Percentiles rank a stretch among this genome's conserved stretches.
Evolutionary conservation across 2,797 vertebrate species (phyloP).

Genomic region (Mus caroli): DNA sequence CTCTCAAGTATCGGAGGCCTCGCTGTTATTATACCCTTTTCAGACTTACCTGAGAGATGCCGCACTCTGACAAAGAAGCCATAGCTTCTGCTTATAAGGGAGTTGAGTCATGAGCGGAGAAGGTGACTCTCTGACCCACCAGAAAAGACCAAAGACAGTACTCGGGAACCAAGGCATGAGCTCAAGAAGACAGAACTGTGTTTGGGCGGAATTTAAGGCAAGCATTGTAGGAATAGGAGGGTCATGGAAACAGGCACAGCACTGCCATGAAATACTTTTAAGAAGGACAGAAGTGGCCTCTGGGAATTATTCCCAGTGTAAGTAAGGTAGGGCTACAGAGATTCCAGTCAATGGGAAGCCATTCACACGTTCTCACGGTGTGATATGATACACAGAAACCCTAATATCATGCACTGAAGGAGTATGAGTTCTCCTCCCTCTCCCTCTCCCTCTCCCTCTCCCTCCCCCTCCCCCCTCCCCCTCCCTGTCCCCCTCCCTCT

Average conservation of each 20-base stretch:
- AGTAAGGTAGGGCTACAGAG: not conserved
- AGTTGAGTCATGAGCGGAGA: not conserved
- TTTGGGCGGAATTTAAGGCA: not conserved
- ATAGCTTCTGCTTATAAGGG: not conserved
- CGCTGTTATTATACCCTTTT: not conserved
- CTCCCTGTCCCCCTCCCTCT: no score
- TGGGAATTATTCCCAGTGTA: not conserved
- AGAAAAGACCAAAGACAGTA: not conserved
- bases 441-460: no score
- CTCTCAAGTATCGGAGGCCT: not conserved
- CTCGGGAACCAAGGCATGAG: not conserved
- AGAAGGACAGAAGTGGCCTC: not conserved
- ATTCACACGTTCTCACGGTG: not conserved
- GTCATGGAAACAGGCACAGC: not conserved
- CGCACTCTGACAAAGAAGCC: not conserved
- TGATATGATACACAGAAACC: not conserved
- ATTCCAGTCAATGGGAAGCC: not conserved
- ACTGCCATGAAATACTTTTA: not conserved
- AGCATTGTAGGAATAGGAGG: not conserved
- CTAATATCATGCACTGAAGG: not conserved
- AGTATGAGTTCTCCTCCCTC: not conserved
- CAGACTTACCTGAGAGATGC: not conserved
- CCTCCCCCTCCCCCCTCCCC: not conserved
- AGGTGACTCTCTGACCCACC: not conserved
- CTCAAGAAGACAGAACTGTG: not conserved